Evolutionary conservation across 2,888 invertebrate species (phyloP), one percentile per base, ranked within the genome.

Genomic region (Gisinianus flammeolus): DNA sequence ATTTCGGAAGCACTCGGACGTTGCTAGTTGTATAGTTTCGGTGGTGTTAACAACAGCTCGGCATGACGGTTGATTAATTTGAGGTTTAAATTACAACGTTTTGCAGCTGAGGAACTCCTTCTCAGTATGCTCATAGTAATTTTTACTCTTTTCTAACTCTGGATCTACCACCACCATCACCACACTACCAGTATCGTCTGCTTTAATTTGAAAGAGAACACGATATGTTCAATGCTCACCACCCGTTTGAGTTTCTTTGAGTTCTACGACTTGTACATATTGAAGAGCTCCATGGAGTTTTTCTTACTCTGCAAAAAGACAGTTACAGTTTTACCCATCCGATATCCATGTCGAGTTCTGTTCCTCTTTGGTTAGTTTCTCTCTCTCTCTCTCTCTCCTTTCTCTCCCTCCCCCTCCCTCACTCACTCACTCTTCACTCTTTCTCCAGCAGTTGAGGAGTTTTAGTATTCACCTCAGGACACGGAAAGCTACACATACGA

Each of bases 51-150:
- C 77, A 79, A 77, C 79, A 79, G 79, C 77, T 74, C 74, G 78
- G 72, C 78, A 71, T 80, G 80, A 80, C 80, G 76, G 78, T 76
- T 80, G 80, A 80, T 80, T 80, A 80, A 80, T 80, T 80, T 76
- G 76, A 78, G 80, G 76, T 78, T 80, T 78, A 80, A 80, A 80
- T 78, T 80, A 76, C 76, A 66, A 64, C 76, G 71, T 75, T 77
- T 78, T 67, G 69, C 76, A 66, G 66, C 79, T 76, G 75, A 62
- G 35, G 31, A 54, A 66, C 33, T 76, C 68, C 52, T 71, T 44
- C 76, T 71, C 35, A 22, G 26, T 67, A 58, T 68, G 30, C 68
- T 52, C 67, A 35, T 31, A 69, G 76, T 58, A 69, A 72, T 73
- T 78, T 73, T 72, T 78, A 78, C 68, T 44, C 68, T 71, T 24